These are phyloP conservation scores for Poeciliopsis infans DNA, from an alignment of 2,797 vertebrate species.

Conservation along the genomic window DNA sequence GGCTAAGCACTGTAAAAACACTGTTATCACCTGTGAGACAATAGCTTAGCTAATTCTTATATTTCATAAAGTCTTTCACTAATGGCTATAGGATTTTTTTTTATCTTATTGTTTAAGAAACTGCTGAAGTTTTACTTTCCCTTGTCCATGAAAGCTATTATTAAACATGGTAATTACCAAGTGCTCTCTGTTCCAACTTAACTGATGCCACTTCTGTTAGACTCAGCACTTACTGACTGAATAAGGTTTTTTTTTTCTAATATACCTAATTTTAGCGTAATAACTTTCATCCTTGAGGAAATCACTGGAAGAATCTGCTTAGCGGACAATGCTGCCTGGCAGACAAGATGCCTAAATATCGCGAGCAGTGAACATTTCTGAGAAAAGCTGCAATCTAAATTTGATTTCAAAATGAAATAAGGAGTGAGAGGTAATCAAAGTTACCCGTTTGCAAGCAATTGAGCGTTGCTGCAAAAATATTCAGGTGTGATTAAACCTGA, in stretches of 20 bases:
- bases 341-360: constrained; percentile 30
- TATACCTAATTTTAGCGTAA: constrained; percentile 32
- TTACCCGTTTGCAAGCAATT: constrained; percentile 7
- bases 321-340: constrained; percentile 45
- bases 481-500: background rate
- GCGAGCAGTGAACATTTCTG: constrained; percentile 19
- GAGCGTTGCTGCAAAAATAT: constrained; percentile 12
- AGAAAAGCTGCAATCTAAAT: background rate
- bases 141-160: constrained; percentile 47
- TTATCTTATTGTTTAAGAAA: constrained; percentile 16
- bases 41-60: background rate
- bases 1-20: constrained; percentile 31
- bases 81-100: constrained; percentile 10
- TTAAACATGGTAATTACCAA: constrained; percentile 53
- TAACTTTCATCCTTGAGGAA: constrained; percentile 54
- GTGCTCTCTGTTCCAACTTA: constrained; percentile 46
- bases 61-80: constrained; percentile 3
- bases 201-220: constrained; percentile 53
- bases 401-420: constrained; percentile 12
- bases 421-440: background rate
- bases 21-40: constrained; percentile 18
- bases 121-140: constrained; percentile 44
- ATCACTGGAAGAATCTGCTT: constrained; percentile 49
- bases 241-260: constrained; percentile 44
- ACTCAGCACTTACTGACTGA: constrained; percentile 53